Evolutionary conservation across 2,113 vertebrate species (phyloP).

Genomic region (Hemibagrus wyckioides): DNA sequence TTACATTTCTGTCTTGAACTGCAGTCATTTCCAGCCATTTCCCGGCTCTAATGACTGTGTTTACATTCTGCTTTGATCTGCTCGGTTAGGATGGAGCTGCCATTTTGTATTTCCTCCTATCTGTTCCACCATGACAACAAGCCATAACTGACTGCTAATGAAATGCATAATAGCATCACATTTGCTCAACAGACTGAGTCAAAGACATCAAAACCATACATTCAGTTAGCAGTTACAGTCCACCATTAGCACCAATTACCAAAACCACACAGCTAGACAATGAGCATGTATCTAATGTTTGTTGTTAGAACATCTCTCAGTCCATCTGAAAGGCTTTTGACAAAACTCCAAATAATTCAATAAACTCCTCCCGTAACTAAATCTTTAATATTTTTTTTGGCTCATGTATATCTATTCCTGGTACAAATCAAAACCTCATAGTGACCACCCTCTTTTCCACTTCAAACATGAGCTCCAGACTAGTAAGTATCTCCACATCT

Average conservation of each 20-base stretch:
- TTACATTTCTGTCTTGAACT: too few relatives aligned
- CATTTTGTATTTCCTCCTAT: slow-evolving; percentile 46
- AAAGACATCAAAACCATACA: slow-evolving; percentile 54
- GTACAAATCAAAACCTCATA: neutral
- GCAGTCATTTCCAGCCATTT: neutral
- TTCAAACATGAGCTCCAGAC: neutral
- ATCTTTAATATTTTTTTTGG: neutral
- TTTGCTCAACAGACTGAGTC: slow-evolving; percentile 59
- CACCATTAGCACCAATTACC: slow-evolving; percentile 62
- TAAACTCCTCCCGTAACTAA: neutral
- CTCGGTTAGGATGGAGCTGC: neutral
- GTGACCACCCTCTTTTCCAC: neutral
- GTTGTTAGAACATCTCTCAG: neutral
- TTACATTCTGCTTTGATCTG: slow-evolving; percentile 32
- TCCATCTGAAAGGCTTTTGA: neutral
- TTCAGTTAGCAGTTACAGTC: slow-evolving; percentile 55
- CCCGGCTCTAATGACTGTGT: slow-evolving; percentile 26
- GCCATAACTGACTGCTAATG: slow-evolving; percentile 49
- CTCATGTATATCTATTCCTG: neutral
- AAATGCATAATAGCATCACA: slow-evolving; percentile 50
- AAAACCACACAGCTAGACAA: neutral
- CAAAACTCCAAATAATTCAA: too few relatives aligned
- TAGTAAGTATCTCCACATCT: neutral
- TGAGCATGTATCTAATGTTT: neutral
- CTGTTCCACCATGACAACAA: slow-evolving; percentile 64